Evolutionary conservation across 2,797 vertebrate genomes (phyloP), one percentile per base, ranked within the genome.

Genomic region (Alectoris magna): DNA sequence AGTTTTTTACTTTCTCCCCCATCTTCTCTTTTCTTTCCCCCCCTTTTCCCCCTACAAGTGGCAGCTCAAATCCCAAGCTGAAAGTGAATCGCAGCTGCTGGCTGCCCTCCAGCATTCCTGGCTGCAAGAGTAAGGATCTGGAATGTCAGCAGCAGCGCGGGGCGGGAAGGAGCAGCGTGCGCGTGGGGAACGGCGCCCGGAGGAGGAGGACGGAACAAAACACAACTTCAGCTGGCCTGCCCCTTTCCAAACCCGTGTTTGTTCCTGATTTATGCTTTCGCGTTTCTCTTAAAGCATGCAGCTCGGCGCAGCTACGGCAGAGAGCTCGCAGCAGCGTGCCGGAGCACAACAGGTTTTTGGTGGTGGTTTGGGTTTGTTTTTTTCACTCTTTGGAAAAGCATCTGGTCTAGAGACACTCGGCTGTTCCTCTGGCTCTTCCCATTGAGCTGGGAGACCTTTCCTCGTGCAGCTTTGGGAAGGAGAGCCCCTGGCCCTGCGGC

Each of bases 51-150:
- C 90, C 77, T 95, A 58, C 96, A 93, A 97, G 97, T 97, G 96
- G 97, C 97, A 97, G 95, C 95, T 94, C 87, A 93, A 94, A 96
- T 96, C 95, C 97, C 95, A 95, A 97, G 97, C 96, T 97, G 98
- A 98, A 97, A 98, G 97, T 72, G 95, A 98, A 97, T 97, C 97
- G 91, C 92, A 97, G 97, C 96, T 93, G 94, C 97, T 98, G 98
- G 98, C 98, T 27, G 72, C 79, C 75, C 76, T 97, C 98, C 98
- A 98, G 97, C 97, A 98, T 98, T 98, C 98, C 97, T 97, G 26
- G 21, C 81, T 92, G 97, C 96, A 93, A 96, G 87, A 97, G 97
- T 97, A 96, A 97, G 97, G 97, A 97, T 96, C 95, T 97, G 97
- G 97, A 97, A 97, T 97, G 98, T 97, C 98, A 96, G 97, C 95